Conservation (phyloP, 2,797 vertebrate genomes). For the Scleropages formosus region DNA sequence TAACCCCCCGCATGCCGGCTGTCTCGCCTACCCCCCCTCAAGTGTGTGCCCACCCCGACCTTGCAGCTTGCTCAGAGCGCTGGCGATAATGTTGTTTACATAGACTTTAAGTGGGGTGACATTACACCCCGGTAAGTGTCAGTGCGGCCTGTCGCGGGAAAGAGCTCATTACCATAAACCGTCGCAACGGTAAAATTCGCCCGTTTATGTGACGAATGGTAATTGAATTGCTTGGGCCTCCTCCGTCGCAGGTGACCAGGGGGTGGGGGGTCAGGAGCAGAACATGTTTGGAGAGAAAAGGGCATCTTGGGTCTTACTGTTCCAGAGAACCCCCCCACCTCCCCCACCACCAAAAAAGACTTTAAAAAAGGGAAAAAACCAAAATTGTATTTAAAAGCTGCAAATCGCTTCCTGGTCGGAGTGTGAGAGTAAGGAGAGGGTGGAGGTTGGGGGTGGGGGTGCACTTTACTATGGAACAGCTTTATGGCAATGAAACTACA, state of each 20-base stretch:
- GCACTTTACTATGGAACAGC: background rate
- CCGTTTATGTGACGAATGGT: slow-evolving; percentile 67
- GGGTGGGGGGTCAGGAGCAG: background rate
- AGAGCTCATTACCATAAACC: slow-evolving; percentile 78
- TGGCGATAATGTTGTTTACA: slow-evolving; percentile 82
- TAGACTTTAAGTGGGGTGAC: slow-evolving; percentile 82
- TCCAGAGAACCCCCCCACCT: background rate
- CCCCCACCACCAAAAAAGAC: no score
- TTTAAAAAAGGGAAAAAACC: background rate
- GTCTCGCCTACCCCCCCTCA: slow-evolving; percentile 46
- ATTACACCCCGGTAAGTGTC: slow-evolving; percentile 80
- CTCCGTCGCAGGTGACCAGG: background rate
- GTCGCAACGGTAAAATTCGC: slow-evolving; percentile 69
- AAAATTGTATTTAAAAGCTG: background rate
- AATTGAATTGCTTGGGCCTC: slow-evolving; percentile 57
- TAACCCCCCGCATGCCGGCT: background rate
- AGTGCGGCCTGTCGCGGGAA: slow-evolving; percentile 70
- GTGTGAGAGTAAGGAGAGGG: background rate
- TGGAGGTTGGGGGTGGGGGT: no score
- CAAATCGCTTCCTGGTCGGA: background rate
- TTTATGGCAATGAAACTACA: slow-evolving; percentile 16
- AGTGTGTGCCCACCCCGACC: slow-evolving; percentile 71
- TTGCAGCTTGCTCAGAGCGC: slow-evolving; percentile 73
- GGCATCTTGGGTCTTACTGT: background rate
- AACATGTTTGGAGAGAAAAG: background rate